These are phyloP conservation scores for Sebastes kiyomatsui DNA, from an alignment of 2,797 vertebrate genomes.

Conservation along the genomic window DNA sequence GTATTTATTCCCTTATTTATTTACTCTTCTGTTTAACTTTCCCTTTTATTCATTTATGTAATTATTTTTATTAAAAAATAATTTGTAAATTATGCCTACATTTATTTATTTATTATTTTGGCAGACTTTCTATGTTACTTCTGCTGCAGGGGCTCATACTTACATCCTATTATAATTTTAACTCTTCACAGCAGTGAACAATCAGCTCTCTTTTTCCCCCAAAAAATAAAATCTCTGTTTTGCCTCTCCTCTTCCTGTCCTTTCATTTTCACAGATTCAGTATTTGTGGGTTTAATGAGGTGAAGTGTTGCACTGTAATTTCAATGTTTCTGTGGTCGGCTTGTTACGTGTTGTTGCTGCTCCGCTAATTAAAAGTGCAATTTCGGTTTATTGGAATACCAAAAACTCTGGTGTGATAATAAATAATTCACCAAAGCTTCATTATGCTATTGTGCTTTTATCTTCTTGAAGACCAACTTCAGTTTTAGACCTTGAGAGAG, in stretches of 20 bases:
- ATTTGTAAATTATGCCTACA: too few species aligned
- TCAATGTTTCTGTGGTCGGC: neutral
- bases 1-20: too few species aligned
- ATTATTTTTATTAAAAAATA: too few species aligned
- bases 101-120: neutral
- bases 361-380: conserved; percentile 34
- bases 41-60: too few species aligned
- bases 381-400: neutral
- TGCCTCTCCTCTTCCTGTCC: neutral
- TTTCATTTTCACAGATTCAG: conserved; percentile 16
- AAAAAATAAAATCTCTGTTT: neutral
- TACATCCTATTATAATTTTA: neutral
- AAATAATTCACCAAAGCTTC: conserved; percentile 6
- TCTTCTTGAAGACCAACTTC: neutral
- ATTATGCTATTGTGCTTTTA: neutral
- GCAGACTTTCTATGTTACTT: neutral
- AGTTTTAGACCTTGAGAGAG: neutral
- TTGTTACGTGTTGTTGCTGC: conserved; percentile 15
- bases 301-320: conserved; percentile 32
- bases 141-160: neutral
- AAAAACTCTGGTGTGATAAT: neutral
- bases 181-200: neutral
- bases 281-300: conserved; percentile 41
- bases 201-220: neutral
- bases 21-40: too few species aligned